Evolutionary conservation across 2,888 invertebrate species (phyloP).

Genomic region (Aphrophora alni): DNA sequence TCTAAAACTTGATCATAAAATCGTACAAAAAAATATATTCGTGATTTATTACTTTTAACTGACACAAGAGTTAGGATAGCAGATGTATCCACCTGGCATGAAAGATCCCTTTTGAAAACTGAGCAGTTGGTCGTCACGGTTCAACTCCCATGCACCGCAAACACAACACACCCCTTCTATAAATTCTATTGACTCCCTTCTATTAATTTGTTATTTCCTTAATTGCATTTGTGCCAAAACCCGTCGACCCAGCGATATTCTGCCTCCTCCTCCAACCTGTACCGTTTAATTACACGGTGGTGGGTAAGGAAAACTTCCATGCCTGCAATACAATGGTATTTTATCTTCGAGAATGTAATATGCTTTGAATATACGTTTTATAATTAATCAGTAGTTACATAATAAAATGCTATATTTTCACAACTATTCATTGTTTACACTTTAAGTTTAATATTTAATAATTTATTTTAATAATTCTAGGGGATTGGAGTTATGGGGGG

Average conservation of each 20-base stretch:
- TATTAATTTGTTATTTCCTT: conserved; percentile 9
- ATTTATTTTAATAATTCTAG: conserved; percentile 9
- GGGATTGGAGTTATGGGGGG: conserved; percentile 28
- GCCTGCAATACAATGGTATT: no score
- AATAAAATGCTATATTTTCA: no score
- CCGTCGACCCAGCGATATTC: background rate
- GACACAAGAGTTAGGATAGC: background rate
- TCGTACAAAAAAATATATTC: background rate
- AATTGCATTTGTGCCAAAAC: background rate
- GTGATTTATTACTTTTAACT: background rate
- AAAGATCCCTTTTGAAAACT: background rate
- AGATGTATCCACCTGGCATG: background rate
- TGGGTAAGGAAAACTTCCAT: background rate
- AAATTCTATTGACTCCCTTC: conserved; percentile 1
- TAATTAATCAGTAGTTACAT: no score
- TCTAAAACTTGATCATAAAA: background rate
- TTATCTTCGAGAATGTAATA: no score
- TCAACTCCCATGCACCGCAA: background rate
- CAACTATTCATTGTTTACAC: background rate
- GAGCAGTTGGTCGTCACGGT: background rate
- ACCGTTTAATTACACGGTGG: background rate
- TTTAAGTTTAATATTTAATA: background rate
- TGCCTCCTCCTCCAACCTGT: background rate
- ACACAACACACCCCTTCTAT: background rate
- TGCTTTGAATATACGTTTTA: no score